Percentiles rank a stretch among this genome's conserved stretches.
Conservation (phyloP, 2,888 invertebrate species). For the Rotaria socialis region DNA sequence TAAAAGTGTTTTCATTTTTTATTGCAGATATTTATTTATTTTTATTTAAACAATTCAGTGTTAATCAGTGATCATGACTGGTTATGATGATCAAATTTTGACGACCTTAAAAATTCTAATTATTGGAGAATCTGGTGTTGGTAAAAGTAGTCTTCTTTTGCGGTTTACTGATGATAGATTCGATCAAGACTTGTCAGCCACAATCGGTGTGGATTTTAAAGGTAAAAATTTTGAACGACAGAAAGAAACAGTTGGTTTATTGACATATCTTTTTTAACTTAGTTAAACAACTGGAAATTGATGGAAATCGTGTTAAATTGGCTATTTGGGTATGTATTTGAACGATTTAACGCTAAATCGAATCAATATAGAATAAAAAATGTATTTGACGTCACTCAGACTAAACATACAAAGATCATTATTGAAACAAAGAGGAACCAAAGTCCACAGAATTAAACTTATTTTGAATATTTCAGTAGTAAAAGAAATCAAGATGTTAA, state of each 20-base stretch:
- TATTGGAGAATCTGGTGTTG: constrained; percentile 94
- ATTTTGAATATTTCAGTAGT: too few relatives aligned
- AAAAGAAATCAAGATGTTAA: too few relatives aligned
- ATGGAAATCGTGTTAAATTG: constrained; percentile 85
- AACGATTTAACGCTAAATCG: not conserved
- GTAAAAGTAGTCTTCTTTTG: constrained; percentile 89
- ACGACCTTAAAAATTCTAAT: constrained; percentile 78
- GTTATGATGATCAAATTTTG: constrained; percentile 63
- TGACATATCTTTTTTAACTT: not conserved
- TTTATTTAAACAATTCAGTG: too few relatives aligned
- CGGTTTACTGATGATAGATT: constrained; percentile 92
- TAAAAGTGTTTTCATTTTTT: not conserved
- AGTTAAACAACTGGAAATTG: constrained; percentile 75
- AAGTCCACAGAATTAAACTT: too few relatives aligned
- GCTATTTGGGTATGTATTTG: constrained; percentile 71
- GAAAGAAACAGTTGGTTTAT: too few relatives aligned
- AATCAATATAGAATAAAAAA: too few relatives aligned
- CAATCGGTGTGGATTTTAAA: constrained; percentile 83
- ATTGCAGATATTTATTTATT: not conserved
- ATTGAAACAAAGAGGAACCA: too few relatives aligned
- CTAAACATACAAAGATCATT: too few relatives aligned
- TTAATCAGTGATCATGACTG: not conserved
- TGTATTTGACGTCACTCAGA: not conserved
- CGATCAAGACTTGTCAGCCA: constrained; percentile 79
- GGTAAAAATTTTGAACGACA: not conserved